Evolutionary conservation across 23 tunicate species (phyloP), one percentile per base, ranked within the genome.

Genomic region (Trididemnum clinides): DNA sequence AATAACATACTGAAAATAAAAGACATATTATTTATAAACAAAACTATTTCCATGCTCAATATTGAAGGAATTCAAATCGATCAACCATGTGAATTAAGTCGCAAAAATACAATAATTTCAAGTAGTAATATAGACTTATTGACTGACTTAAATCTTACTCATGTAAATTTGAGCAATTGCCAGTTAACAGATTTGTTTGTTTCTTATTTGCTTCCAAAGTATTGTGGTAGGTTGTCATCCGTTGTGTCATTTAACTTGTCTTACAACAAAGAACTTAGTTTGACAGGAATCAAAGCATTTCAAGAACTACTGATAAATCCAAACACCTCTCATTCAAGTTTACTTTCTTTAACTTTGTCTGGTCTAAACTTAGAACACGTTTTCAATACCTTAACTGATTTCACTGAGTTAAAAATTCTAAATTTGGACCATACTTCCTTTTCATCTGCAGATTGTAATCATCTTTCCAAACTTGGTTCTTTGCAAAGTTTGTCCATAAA

Each of bases 231-330:
- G 39, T 57, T 92, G 4, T 20, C 50, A 23, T 66, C 62, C 1
- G 33, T 92, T 21, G 74, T 51, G 35, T 49, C 30, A 6, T 49
- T 92, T 12, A 82, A 92, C 76, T 6, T 92, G 21, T 87, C 97
- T 2, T 62, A 58, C 30, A 92, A 92, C 33, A 34, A 58, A 29
- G 91, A 83, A 18, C 37, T 92, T 0, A 18, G 83, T 30, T 22
- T 37, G 54, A 21, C 39, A 4, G 83, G 81, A 1, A 25, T 90
- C 5, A 34, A 85, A 25, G 77, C 51, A 21, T 22, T 92, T 1
- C 57, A 79, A 12, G 33, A 82, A 10, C 33, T 86, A n/a, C 75
- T 82, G n/a, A 7, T 39, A n/a, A n/a, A n/a, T n/a, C n/a, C n/a
- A n/a, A n/a, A n/a, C n/a, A n/a, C n/a, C n/a, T n/a, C n/a, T n/a